A percentile compares a stretch with the other conserved stretches of the same genome.
These are phyloP conservation scores for Myopa tessellatipennis DNA, from an alignment of 2,888 invertebrate genomes.

Conservation along the genomic window DNA sequence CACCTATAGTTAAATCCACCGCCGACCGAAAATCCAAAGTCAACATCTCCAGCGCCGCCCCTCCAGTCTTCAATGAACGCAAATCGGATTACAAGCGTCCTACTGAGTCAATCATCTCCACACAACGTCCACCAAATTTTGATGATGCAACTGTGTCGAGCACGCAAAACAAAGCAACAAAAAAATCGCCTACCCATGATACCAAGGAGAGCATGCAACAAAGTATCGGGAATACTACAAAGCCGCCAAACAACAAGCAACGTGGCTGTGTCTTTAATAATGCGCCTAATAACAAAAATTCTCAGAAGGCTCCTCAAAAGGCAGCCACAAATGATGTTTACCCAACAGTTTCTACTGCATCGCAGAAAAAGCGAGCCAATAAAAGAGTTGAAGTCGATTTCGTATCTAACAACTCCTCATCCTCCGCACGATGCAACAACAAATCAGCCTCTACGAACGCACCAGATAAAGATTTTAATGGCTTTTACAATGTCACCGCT, in stretches of 20 bases:
- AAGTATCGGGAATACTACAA: not conserved
- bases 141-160: not conserved
- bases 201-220: slow-evolving; percentile 23
- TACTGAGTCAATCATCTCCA: slow-evolving; percentile 32
- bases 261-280: slow-evolving; percentile 4
- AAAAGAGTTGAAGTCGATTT: slow-evolving; percentile 36
- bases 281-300: not conserved
- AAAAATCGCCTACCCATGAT: slow-evolving; percentile 31
- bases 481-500: slow-evolving; percentile 58
- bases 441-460: slow-evolving; percentile 26
- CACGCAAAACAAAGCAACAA: slow-evolving; percentile 1
- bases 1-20: slow-evolving; percentile 33
- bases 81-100: slow-evolving; percentile 40
- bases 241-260: slow-evolving; percentile 6
- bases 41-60: not conserved
- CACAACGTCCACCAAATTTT: slow-evolving; percentile 27
- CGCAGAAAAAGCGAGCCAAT: slow-evolving; percentile 51
- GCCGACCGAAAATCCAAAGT: slow-evolving; percentile 20
- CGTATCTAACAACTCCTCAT: not conserved
- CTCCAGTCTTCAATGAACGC: slow-evolving; percentile 28
- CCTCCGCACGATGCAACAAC: slow-evolving; percentile 18
- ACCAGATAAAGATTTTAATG: slow-evolving; percentile 49
- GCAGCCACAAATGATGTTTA: slow-evolving; percentile 31
- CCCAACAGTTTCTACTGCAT: not conserved
- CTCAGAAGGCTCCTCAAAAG: slow-evolving; percentile 20